Base-by-base conservation (phyloP, 1,140 invertebrate genomes). In the Heliothis virescens region DNA sequence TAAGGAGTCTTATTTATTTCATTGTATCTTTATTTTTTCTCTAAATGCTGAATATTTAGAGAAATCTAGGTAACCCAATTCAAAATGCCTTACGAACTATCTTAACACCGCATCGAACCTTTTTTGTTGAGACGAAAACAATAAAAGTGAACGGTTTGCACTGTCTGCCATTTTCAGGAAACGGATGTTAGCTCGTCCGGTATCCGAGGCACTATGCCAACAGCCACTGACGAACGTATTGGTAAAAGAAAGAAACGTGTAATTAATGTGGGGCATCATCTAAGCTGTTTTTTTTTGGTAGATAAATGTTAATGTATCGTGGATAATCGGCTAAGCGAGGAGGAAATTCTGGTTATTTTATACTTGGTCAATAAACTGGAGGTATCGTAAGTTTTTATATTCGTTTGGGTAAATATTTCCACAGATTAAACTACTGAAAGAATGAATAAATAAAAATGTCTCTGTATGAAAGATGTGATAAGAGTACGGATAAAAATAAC, bases 141-240 rank as follows among this genome's bases (percentile, higher is more conserved):
- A 85, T 85, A 85, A 83, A 86, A 83, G 72, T 72, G 52, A 82
- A 59, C 72, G 85, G 85, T 88, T 86, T 85, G 84, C 85, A 83
- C 82, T 88, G 88, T 85, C 83, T 82, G 83, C 89, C 81, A 87
- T 85, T 86, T 86, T 86, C 81, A 80, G 90, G 90, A 91, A 91
- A 81, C 89, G 90, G 89, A 91, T 87, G 86, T 87, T 86, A 91
- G 89, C 87, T 83, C 83, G 84, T 90, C 89, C 89, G 89, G 85
- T 87, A 86, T 86, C 82, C 69, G 79, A 85, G 87, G 89, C 87
- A 87, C 84, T 79, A 80, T 85, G 89, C 88, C 90, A 91, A 90
- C 86, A 84, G 77, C 50, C 81, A 81, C 80, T 86, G 83, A 83
- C 75, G 63, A 80, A 71, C 65, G 73, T 80, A 60, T 62, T 63